Evolutionary conservation across 2,113 vertebrate species (phyloP).

Genomic region (Dascyllus trimaculatus): DNA sequence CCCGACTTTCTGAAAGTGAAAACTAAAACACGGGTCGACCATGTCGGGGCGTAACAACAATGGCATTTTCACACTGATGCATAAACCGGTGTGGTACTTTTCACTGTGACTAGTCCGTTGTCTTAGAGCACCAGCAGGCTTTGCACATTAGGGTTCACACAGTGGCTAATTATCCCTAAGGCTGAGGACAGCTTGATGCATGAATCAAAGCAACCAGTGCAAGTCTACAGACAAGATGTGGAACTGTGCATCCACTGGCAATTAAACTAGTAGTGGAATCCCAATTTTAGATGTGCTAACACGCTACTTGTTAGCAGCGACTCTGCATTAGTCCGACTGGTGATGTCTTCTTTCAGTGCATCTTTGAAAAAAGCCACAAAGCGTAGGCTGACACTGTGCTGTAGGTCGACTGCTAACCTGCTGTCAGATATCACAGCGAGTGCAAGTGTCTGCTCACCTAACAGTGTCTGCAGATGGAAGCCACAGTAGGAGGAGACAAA

Average conservation of each 20-base stretch:
- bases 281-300: no score
- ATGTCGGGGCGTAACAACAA: background rate
- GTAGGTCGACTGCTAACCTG: background rate
- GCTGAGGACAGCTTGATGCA: background rate
- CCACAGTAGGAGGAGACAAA: slow-evolving; percentile 1
- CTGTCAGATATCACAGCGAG: slow-evolving; percentile 26
- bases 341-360: background rate
- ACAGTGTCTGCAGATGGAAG: slow-evolving; percentile 27
- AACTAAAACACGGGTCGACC: no score
- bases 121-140: no score
- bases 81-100: background rate
- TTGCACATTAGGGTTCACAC: background rate
- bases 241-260: background rate
- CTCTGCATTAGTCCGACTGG: no score
- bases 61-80: background rate
- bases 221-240: background rate
- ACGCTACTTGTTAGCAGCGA: background rate
- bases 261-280: background rate
- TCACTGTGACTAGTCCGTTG: background rate
- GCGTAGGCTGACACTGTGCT: background rate
- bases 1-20: background rate
- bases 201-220: background rate
- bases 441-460: slow-evolving; percentile 12
- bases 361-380: background rate
- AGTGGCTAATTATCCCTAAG: background rate